Evolutionary conservation across 2,113 vertebrate genomes (phyloP), one percentile per base, ranked within the genome.

Genomic region (Ivindomyrus marchei): DNA sequence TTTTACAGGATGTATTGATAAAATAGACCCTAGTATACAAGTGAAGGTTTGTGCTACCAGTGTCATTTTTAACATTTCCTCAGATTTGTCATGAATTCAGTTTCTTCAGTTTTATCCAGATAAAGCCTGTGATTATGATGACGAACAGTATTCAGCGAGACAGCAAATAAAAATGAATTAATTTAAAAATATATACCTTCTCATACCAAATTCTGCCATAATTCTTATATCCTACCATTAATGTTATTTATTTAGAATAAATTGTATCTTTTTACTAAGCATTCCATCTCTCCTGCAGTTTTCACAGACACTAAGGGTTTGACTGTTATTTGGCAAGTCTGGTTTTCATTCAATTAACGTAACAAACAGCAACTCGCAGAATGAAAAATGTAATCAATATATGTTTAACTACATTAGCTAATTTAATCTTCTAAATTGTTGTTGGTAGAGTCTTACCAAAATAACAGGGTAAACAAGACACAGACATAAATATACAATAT

Each of bases 371-470:
- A 47, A 27, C 85, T 87, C 19, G 46, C 31, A 88, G 90, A 19
- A 83, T 74, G 66, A 77, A 53, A 42, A 90, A 88, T 70, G 36
- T 36, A 90, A 88, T 90, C 86, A 90, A 53, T 74, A 87, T 31
- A 80, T 77, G 70, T 87, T 21, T 53, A 74, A 74, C 47, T 80
- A 90, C 66, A 77, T 77, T 88, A 27, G 66, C 62, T 88, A 90
- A 88, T 90, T 90, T 90, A 77, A 90, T 88, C 49, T 77, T 70
- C 53, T 80, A 42, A 90, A 83, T 90, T 86, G 45, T 74, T 87
- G 58, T 74, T 90, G 85, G 85, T 84, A 87, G 56, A 49, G 86
- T 84, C 46, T 74, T 52, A 58, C n/a, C 31, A 50, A 42, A 50
- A 45, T 87, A 88, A 9, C 36, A 88, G 58, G 21, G 10, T 21